Evolutionary conservation across 1,140 invertebrate species (phyloP).

Genomic region (Zaprionus kolodkinae): DNA sequence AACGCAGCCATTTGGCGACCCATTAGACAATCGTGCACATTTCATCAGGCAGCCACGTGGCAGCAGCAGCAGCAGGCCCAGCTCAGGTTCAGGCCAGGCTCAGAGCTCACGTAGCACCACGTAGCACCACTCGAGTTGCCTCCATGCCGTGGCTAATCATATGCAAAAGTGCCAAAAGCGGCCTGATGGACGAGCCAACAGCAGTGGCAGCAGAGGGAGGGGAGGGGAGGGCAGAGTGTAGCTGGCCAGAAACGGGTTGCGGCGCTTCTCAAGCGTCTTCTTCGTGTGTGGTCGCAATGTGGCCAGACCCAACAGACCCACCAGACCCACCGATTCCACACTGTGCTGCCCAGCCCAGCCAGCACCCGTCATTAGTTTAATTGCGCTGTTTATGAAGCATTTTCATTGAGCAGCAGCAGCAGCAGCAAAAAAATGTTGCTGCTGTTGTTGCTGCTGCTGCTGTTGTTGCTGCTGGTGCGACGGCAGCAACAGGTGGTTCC

Average conservation of each 20-base stretch:
- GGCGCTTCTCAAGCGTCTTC: constrained; percentile 22
- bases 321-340: constrained; percentile 8
- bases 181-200: constrained; percentile 27
- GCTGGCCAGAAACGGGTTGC: constrained; percentile 44
- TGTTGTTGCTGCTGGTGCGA: no score
- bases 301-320: not conserved
- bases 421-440: constrained; percentile 13
- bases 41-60: constrained; percentile 54
- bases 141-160: constrained; percentile 58
- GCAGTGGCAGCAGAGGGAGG: not conserved
- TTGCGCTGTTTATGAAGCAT: constrained; percentile 77
- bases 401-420: constrained; percentile 40
- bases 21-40: constrained; percentile 75
- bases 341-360: constrained; percentile 17
- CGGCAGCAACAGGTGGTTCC: constrained; percentile 39
- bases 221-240: not conserved
- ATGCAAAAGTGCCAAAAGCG: constrained; percentile 77
- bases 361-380: constrained; percentile 81
- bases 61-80: constrained; percentile 7
- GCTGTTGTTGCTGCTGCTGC: not conserved
- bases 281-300: constrained; percentile 64
- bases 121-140: not conserved
- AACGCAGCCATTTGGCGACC: constrained; percentile 67
- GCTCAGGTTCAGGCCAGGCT: not conserved
- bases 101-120: constrained; percentile 61